Conservation (phyloP, 2,113 vertebrate genomes). For the Miniopterus natalensis region DNA sequence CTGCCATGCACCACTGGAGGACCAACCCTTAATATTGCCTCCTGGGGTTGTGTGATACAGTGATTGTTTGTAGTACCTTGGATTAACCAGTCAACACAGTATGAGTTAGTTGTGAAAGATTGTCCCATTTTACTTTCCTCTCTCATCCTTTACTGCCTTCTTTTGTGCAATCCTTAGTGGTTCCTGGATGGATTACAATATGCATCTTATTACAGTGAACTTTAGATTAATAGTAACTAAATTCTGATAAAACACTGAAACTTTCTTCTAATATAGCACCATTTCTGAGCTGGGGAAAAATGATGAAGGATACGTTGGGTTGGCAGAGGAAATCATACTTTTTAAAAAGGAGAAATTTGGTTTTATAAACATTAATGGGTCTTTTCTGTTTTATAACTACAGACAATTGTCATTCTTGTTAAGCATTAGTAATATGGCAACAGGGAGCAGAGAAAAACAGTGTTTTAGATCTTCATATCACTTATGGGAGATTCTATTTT, state of each 20-base stretch:
- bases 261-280: neutral
- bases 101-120: neutral
- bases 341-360: constrained; percentile 27
- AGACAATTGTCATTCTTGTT: neutral
- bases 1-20: neutral
- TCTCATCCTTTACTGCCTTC: neutral
- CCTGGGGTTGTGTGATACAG: neutral
- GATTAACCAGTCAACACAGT: neutral
- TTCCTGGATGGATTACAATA: neutral
- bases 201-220: neutral
- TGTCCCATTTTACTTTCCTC: neutral
- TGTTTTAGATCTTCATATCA: neutral
- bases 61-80: neutral
- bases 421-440: neutral
- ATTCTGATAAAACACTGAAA: neutral
- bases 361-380: neutral
- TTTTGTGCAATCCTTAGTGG: neutral
- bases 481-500: neutral
- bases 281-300: neutral
- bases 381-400: neutral
- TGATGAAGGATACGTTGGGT: neutral
- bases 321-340: neutral
- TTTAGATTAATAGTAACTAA: neutral
- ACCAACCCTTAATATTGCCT: neutral
- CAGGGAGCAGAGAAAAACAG: neutral